Percentiles rank a stretch among this genome's conserved stretches.
Evolutionary conservation across 2,888 invertebrate genomes (phyloP).

Genomic region (Anoplius nigerrimus): DNA sequence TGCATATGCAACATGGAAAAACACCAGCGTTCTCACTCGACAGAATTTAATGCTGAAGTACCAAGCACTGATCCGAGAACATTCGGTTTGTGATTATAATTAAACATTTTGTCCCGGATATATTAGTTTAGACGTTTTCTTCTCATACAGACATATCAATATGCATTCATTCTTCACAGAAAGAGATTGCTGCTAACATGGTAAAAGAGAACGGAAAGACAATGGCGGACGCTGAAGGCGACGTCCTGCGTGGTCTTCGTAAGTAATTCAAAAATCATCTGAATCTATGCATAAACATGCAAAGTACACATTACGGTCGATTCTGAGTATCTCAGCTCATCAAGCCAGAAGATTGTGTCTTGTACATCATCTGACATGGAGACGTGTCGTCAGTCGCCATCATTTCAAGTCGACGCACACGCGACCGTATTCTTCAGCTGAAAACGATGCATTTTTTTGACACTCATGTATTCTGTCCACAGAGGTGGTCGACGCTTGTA

Average conservation of each 20-base stretch:
- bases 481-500: slow-evolving; percentile 98
- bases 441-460: too few relatives aligned
- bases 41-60: slow-evolving; percentile 94
- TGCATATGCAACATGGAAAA: slow-evolving; percentile 87
- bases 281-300: too few relatives aligned
- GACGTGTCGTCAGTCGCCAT: too few relatives aligned
- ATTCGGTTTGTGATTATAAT: slow-evolving; percentile 68
- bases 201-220: slow-evolving; percentile 99
- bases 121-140: not conserved
- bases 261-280: slow-evolving; percentile 76
- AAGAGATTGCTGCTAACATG: slow-evolving; percentile 92
- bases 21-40: slow-evolving; percentile 92
- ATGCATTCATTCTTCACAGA: slow-evolving; percentile 74
- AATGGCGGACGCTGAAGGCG: slow-evolving; percentile 96
- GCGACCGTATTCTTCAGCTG: too few relatives aligned
- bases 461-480: slow-evolving; percentile 30
- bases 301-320: too few relatives aligned
- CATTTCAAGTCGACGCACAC: too few relatives aligned
- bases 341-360: too few relatives aligned
- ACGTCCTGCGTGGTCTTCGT: slow-evolving; percentile 97
- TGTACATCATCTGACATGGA: too few relatives aligned
- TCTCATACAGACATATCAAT: not conserved
- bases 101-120: not conserved
- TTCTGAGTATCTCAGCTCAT: too few relatives aligned
- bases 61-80: slow-evolving; percentile 71